These are phyloP conservation scores for Cyphomyrus plagiostoma DNA, from an alignment of 2,113 vertebrate species.

Conservation along the genomic window DNA sequence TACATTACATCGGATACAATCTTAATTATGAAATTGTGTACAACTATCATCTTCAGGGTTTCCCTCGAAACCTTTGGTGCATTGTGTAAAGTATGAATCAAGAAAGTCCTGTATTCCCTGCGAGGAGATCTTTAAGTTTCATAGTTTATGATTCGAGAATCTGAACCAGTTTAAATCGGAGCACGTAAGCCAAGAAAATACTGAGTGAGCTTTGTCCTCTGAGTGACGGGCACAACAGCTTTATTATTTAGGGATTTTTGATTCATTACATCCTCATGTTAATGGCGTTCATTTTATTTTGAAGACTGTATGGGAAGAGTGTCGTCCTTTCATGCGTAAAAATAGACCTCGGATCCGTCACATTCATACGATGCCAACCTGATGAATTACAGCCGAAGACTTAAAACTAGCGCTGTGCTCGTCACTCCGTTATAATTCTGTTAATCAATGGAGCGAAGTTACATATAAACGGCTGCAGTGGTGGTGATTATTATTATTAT, in stretches of 20 bases:
- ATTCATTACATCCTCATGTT: not conserved
- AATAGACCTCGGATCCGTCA: not conserved
- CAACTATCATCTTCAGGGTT: not conserved
- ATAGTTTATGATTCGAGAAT: not conserved
- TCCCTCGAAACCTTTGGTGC: not conserved
- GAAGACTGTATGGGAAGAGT: not conserved
- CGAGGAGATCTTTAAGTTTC: not conserved
- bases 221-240: not conserved
- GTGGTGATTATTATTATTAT: not conserved
- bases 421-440: not conserved
- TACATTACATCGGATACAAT: not conserved
- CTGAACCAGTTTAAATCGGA: not conserved
- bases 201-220: not conserved
- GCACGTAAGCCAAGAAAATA: not conserved
- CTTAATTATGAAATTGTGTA: not conserved
- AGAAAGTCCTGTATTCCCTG: not conserved
- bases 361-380: not conserved
- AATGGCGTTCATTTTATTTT: not conserved
- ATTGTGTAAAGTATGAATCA: not conserved
- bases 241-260: not conserved
- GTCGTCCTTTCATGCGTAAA: not conserved
- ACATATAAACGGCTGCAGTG: not conserved
- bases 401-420: not conserved
- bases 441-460: not conserved
- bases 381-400: not conserved